Conservation (phyloP, 2,888 invertebrate species). For the Shargacucullia verbasci region DNA sequence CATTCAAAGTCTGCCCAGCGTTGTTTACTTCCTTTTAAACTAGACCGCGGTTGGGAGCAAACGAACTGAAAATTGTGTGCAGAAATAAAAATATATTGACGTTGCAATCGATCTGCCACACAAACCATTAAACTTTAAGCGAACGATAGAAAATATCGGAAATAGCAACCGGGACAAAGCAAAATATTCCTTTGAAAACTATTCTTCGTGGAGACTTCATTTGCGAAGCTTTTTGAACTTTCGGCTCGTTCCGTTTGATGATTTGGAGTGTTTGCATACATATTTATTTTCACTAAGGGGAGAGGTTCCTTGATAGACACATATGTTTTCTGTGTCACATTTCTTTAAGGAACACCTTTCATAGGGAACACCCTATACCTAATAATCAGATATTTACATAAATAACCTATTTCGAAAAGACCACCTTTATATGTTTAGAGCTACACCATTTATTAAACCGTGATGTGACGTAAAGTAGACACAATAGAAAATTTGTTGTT, state of each 20-base stretch:
- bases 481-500: no score
- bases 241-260: constrained; percentile 59
- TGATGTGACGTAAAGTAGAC: no score
- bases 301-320: constrained; percentile 3
- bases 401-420: no score
- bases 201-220: constrained; percentile 70
- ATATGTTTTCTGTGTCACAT: no score
- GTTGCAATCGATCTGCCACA: constrained; percentile 74
- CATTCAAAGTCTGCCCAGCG: constrained; percentile 55
- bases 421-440: no score
- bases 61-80: constrained; percentile 76
- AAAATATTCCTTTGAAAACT: constrained; percentile 79
- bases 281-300: constrained; percentile 54
- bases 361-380: no score
- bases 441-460: no score
- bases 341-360: no score
- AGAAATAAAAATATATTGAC: constrained; percentile 82
- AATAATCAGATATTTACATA: no score
- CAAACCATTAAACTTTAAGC: constrained; percentile 82
- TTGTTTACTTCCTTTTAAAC: constrained; percentile 61
- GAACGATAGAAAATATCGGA: constrained; percentile 77
- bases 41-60: constrained; percentile 61
- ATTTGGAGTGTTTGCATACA: constrained; percentile 55
- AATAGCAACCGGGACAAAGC: constrained; percentile 75
- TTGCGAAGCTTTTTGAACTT: constrained; percentile 68